Evolutionary conservation across 2,113 vertebrate species (phyloP), one percentile per base, ranked within the genome.

Genomic region (Actenoides lindsayi): DNA sequence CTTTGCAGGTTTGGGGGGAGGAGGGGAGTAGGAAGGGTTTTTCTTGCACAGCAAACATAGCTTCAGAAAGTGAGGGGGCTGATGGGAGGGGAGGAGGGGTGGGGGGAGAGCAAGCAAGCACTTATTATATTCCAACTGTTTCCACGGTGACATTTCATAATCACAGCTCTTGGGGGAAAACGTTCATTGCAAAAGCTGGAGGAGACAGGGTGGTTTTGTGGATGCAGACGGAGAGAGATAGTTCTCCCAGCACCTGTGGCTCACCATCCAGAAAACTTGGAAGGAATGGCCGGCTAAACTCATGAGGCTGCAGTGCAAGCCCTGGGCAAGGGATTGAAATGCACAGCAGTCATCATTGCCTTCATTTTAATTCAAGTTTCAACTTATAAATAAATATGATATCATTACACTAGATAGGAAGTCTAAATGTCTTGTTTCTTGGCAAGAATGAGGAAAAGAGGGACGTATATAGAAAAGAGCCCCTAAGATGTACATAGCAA

Each of bases 71-170:
- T 70, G 93, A 93, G 74, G 92, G 95, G 95, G 89, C 53, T 88
- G 92, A 80, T 92, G 87, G 94, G 92, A 91, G 89, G 90, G 80
- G 71, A 90, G 77, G 68, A 68, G 54, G 57, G 60, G 80, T 67
- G 83, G 53, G 83, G 76, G 87, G 82, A 87, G 68, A 94, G 82
- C 46, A 6, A 79, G 95, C 83, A 85, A 86, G 95, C 48, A 93
- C 69, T 77, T 70, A 94, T 97, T 96, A 94, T 93, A 90, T 94
- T 97, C 96, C 94, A 98, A 98, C 97, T 94, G 98, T 98, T 98
- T 97, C 98, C 98, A 98, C 95, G 76, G 97, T 97, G 98, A 98
- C 96, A 98, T 98, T 98, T 98, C 95, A 95, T 98, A 98, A 98
- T 97, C 97, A 94, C 93, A 97, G 95, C 65, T 69, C 96, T 92